Base-by-base conservation (phyloP, 1,140 invertebrate genomes). In the Probaryconus sp. region DNA sequence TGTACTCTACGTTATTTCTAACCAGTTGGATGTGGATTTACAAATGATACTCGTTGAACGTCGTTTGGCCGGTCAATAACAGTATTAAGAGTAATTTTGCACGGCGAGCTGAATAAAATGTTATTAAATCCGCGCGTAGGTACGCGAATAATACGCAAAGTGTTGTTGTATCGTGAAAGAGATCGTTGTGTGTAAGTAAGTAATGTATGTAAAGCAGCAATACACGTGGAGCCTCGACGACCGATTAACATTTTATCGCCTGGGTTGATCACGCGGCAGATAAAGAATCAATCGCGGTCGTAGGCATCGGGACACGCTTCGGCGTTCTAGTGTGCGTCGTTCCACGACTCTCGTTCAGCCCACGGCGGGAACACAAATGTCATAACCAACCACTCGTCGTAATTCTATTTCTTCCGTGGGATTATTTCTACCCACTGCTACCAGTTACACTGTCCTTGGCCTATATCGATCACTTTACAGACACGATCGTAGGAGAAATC, bases 371-470 rank as follows among this genome's bases (percentile, higher is more conserved):
- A 42, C 43, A 69, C 63, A 72, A 77, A 73, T 78, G 76, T 79
- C 78, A 75, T 74, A 78, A 73, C 67, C 53, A 43, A 56, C 72
- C 43, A 67, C 71, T 71, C 72, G n/a, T n/a, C n/a, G 64, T 73
- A 68, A 68, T 64, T 75, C 64, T 70, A 64, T 76, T 77, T 79
- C 74, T 71, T 77, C 60, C 74, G 77, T 81, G 73, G 79, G 79
- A 79, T 77, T 76, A 67, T 76, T 74, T 79, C 79, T 81, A 72
- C 79, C 79, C 79, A 79, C 79, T 33, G 76, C 70, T 79, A 73
- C 77, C 64, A 81, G 78, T 78, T 58, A 68, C 68, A 50, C 51
- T 74, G 79, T 81, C 79, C 79, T 81, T 79, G 79, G 79, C 79
- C 79, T 78, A 81, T 79, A 79, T 81, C 71, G 45, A 45, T 45